Evolutionary conservation across 2,797 vertebrate genomes (phyloP), one percentile per base, ranked within the genome.

Genomic region (Chelon labrosus): DNA sequence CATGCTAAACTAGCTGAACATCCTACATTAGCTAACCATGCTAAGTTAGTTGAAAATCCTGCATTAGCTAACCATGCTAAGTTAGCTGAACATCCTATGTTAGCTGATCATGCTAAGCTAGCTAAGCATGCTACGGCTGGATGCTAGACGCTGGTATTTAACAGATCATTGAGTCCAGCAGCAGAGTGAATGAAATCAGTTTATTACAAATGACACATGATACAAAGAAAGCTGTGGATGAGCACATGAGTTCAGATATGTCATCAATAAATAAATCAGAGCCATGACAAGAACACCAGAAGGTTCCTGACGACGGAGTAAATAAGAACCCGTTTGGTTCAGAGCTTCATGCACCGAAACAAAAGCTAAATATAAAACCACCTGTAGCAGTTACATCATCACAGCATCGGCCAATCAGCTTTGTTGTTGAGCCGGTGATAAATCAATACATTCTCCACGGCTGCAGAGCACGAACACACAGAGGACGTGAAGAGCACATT

Each of bases 351-450:
- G 94, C 94, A 95, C 62, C 70, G 83, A 10, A 85, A 84, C 54
- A 10, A 76, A 77, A 56, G 39, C 65, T 87, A 89, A 85, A 84
- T 82, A 78, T 89, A 85, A 80, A 72, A 83, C 91, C 74, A 90
- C 86, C 90, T 88, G 76, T 62, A 83, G 89, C 91, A 88, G 92
- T 94, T 89, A 92, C 89, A 79, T 86, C 77, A 92, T 92, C 89
- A 89, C 81, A 92, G 93, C 91, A 79, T 52, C 41, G 78, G 88
- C 91, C 94, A 92, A 93, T 93, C 92, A 93, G n/a, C 60, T 88
- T 79, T 73, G 84, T 87, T 60, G 41, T 66, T 56, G 70, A 49
- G 51, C 73, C 57, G 78, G 51, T n/a, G 62, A 78, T 67, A 66
- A 79, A 78, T 73, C 17, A 41, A 68, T 88, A 91, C 89, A 90